Base-by-base conservation (phyloP, 2,888 invertebrate genomes). In the Sipha maydis region DNA sequence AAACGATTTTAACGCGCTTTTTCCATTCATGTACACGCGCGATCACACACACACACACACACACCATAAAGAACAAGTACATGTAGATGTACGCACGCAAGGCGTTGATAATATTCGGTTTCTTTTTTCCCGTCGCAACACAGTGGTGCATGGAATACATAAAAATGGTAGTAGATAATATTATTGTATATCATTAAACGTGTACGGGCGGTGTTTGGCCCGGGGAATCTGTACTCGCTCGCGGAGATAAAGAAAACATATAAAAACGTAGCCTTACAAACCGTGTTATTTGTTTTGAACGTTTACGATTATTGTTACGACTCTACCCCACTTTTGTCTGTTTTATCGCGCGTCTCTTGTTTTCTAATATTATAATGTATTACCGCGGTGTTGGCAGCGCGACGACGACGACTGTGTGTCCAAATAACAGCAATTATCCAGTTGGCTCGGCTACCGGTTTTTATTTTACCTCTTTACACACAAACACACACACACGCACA, bases 241-340 rank as follows among this genome's bases (percentile, higher is more conserved):
- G 17, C 71, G 14, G 31, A 17, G 17, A 28, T 28, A 25, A 25
- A 25, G 17, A 71, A 21, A 82, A 80, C 31, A 83, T 17, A 34
- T 34, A 34, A 34, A 34, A 34, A 34, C 34, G 34, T 4, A 75
- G 2, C 56, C n/a, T 14, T 48, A 41, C 11, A 56, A 28, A 61
- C 54, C 38, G n/a, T 41, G 61, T 86, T 86, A 86, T 86, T 86
- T 80, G 80, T 86, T 86, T 86, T 75, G 86, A 80, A 71, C 86
- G 86, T 86, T 86, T 86, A 86, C 38, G 71, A 73, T 85, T 80
- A 80, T 80, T 80, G 56, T 79, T 28, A 56, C 38, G 34, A 73
- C 61, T 41, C 61, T 67, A 41, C 56, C 56, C 56, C 21, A 3
- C 19, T 9, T 67, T 0, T 61, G n/a, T 28, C 61, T 17, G 14